Evolutionary conservation across 2,113 vertebrate genomes (phyloP).

Genomic region (Atractosteus spatula): DNA sequence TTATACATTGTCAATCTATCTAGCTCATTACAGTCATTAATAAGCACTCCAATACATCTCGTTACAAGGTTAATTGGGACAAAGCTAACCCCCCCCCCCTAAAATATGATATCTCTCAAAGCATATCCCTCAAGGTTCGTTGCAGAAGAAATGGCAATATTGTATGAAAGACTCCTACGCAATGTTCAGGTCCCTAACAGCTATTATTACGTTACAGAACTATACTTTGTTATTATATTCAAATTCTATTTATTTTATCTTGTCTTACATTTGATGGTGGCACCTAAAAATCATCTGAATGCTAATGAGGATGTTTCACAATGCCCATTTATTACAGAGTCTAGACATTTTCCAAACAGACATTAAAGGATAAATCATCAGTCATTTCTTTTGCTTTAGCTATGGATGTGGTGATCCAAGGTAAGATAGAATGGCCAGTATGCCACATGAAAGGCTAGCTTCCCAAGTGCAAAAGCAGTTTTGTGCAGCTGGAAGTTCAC

Average conservation of each 20-base stretch:
- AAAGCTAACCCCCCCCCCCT: conserved; percentile 73
- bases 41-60: conserved; percentile 78
- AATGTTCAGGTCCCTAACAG: conserved; percentile 42
- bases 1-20: conserved; percentile 77
- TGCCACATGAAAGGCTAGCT: no score
- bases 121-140: conserved; percentile 44
- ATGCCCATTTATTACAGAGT: no score
- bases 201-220: conserved; percentile 40
- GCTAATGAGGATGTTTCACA: no score
- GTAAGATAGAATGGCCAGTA: no score
- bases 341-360: no score
- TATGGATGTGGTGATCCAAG: no score
- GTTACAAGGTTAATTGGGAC: conserved; percentile 93
- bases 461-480: no score
- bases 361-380: no score
- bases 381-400: no score
- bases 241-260: conserved; percentile 21
- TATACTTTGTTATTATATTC: not conserved
- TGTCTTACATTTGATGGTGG: conserved; percentile 40
- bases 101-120: conserved; percentile 75
- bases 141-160: conserved; percentile 42
- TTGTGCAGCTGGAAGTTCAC: no score
- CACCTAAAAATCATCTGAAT: no score
- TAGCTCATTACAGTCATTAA: conserved; percentile 88
- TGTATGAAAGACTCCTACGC: conserved; percentile 41